Conservation (phyloP, 2,888 invertebrate species). For the Catocala nupta region DNA sequence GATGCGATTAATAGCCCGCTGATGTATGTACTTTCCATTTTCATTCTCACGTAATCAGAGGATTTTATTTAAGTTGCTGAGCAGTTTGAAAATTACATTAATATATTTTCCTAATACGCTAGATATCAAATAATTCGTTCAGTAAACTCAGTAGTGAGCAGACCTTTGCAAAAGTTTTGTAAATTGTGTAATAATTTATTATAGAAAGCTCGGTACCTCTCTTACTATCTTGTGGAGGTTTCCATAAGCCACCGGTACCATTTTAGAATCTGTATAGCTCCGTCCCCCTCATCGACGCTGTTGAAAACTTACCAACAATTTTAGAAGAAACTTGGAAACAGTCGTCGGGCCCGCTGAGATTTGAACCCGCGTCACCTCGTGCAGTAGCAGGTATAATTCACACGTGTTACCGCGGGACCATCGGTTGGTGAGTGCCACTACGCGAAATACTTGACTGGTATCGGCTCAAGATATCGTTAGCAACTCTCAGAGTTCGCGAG, state of each 20-base stretch:
- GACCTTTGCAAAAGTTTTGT: background rate
- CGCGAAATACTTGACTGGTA: background rate
- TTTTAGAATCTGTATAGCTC: constrained; percentile 1
- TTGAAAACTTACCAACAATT: background rate
- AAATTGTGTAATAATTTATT: background rate
- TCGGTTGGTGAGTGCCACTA: background rate
- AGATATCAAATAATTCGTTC: too few species aligned
- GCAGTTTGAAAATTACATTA: too few species aligned
- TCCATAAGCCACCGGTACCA: constrained; percentile 1
- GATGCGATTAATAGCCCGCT: background rate
- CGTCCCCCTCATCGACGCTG: background rate
- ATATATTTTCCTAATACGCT: too few species aligned
- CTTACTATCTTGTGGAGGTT: constrained; percentile 9
- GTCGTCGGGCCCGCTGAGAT: background rate
- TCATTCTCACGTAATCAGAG: constrained; percentile 5
- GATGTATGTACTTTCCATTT: constrained; percentile 3
- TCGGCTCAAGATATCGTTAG: too few species aligned
- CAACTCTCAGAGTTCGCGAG: too few species aligned
- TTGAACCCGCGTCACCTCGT: background rate
- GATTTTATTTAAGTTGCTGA: background rate
- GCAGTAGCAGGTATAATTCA: background rate
- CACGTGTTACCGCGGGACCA: background rate
- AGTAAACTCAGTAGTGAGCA: background rate
- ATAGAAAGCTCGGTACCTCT: constrained; percentile 6
- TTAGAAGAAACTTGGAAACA: background rate